Evolutionary conservation across 2,888 invertebrate genomes (phyloP), one percentile per base, ranked within the genome.

Genomic region (Steinernema hermaphroditum): DNA sequence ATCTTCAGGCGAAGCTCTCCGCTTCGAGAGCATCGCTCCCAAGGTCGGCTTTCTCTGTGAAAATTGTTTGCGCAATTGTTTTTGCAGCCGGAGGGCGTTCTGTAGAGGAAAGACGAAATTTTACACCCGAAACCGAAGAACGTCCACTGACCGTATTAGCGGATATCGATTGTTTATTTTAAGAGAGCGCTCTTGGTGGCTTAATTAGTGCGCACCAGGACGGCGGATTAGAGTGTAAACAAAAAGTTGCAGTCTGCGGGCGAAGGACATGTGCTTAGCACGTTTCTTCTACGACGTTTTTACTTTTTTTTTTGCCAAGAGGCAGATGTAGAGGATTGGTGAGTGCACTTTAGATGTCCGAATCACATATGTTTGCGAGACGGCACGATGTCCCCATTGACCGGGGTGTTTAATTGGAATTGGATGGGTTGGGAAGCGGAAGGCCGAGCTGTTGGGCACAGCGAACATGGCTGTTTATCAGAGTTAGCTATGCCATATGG

Each of bases 321-420:
- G 54, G 54, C 27, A 54, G 54, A 54, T 54, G 54, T 22, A 54
- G 19, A 9, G 14, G 41, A 9, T 14, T n/a, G 14, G 19, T 6
- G 49, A 49, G 54, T 24, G 54, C 54, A 54, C 54, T 54, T 46
- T 14, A 6, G 54, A 49, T 49, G 49, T 19, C 49, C 9, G 49
- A 6, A 19, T n/a, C n/a, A 6, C 54, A 54, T 54, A 54, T 54
- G 54, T 54, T 24, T 4, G 27, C 24, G 46, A 46, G 46, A 16
- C 9, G n/a, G n/a, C 4, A n/a, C 9, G 46, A 46, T 8, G 54
- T 2, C 24, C 49, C 54, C 24, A 54, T 54, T 54, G 54, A 54
- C 54, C 54, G 54, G 27, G 16, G 54, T 16, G 54, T 54, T 22
- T 54, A 54, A 54, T 54, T 54, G 54, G 54, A 54, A 14, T 27